Conservation (phyloP, 2,113 vertebrate genomes). For the Gavia stellata region DNA sequence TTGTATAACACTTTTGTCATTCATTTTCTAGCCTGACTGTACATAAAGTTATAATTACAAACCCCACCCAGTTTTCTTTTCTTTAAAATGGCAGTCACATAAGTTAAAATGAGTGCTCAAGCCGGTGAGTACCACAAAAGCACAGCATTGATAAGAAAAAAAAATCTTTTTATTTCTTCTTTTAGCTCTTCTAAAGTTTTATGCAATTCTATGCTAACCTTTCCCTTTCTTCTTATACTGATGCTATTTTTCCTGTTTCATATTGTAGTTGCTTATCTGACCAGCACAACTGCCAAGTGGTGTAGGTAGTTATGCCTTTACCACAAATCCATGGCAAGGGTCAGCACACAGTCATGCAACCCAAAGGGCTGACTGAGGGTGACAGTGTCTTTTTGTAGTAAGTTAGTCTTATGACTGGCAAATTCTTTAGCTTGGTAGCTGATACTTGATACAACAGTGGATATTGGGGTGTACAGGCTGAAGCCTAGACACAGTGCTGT, state of each 20-base stretch:
- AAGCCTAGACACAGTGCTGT: neutral
- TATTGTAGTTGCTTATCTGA: neutral
- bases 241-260: neutral
- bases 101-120: neutral
- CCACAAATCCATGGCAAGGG: neutral
- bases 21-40: neutral
- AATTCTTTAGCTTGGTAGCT: neutral
- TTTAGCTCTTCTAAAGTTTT: neutral
- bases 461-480: neutral
- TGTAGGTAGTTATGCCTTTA: neutral
- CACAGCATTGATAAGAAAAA: neutral
- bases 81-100: neutral
- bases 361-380: neutral
- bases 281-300: neutral
- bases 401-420: neutral
- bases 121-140: neutral
- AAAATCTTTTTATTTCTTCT: neutral
- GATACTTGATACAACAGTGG: neutral
- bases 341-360: neutral
- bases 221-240: neutral
- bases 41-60: neutral
- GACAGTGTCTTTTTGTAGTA: neutral
- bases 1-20: neutral
- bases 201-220: neutral
- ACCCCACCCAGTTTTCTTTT: neutral